These are phyloP conservation scores for Tautogolabrus adspersus DNA, from an alignment of 2,113 vertebrate genomes.

Conservation along the genomic window DNA sequence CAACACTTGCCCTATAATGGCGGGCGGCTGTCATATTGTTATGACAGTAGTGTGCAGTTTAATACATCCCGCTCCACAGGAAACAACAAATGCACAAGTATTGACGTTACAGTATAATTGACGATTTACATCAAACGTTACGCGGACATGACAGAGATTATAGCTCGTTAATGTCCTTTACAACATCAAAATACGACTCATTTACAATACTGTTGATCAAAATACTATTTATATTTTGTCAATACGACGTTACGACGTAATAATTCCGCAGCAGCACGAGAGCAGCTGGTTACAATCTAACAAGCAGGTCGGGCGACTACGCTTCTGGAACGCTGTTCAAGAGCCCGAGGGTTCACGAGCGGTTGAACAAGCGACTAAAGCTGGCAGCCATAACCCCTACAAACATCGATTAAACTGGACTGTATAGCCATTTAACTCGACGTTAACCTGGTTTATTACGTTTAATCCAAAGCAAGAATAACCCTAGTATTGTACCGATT, in stretches of 20 bases:
- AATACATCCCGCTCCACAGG: background rate
- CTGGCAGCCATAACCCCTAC: constrained; percentile 38
- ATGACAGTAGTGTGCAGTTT: constrained; percentile 66
- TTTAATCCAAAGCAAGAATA: background rate
- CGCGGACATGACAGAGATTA: background rate
- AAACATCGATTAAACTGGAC: constrained; percentile 23
- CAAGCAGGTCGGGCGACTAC: constrained; percentile 44
- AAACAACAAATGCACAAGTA: background rate
- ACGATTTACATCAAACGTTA: background rate
- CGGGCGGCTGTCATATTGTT: constrained; percentile 77
- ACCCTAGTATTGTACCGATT: background rate
- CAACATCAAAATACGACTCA: background rate
- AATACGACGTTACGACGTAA: constrained; percentile 22
- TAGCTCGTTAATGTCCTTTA: background rate
- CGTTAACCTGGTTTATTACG: background rate
- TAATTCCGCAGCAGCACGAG: constrained; percentile 40
- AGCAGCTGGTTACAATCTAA: constrained; percentile 38
- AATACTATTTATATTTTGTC: background rate
- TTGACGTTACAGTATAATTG: background rate
- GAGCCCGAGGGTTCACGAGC: constrained; percentile 60
- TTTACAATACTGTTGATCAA: background rate
- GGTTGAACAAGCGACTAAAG: constrained; percentile 50
- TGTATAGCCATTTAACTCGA: constrained; percentile 10
- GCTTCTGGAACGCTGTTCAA: constrained; percentile 29
- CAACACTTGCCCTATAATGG: constrained; percentile 79